Percentiles rank a stretch among this genome's conserved stretches.
Conservation (phyloP, 2,113 vertebrate genomes). For the Sphyrna mokarran region DNA sequence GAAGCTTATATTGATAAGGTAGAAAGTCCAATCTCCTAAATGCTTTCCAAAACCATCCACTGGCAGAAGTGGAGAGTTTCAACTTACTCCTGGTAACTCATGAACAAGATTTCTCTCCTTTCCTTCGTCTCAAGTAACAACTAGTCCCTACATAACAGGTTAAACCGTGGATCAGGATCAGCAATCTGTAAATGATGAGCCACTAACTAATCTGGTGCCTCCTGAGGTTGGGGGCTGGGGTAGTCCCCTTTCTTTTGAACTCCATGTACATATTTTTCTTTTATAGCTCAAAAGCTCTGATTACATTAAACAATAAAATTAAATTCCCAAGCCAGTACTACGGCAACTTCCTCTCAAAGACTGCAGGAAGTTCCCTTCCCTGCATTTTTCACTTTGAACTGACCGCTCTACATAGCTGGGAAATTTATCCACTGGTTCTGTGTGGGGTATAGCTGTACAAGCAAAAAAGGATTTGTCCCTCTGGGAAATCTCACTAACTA, state of each 20-base stretch:
- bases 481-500: background rate
- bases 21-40: slow-evolving; percentile 5
- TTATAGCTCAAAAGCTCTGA: background rate
- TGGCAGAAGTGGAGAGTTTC: background rate
- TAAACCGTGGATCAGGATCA: background rate
- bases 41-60: background rate
- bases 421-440: background rate
- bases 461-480: background rate
- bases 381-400: slow-evolving; percentile 21
- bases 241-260: background rate
- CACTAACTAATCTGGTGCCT: background rate
- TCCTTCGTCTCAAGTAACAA: background rate
- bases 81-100: background rate
- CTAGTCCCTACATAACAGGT: background rate
- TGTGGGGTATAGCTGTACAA: background rate
- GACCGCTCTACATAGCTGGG: background rate
- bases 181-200: background rate
- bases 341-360: background rate
- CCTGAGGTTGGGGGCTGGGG: background rate
- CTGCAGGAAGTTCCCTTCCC: background rate
- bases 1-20: background rate
- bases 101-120: background rate
- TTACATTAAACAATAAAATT: background rate
- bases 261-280: background rate
- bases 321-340: background rate